Conservation (phyloP, 2,797 vertebrate species). For the Heliangelus exortis region DNA sequence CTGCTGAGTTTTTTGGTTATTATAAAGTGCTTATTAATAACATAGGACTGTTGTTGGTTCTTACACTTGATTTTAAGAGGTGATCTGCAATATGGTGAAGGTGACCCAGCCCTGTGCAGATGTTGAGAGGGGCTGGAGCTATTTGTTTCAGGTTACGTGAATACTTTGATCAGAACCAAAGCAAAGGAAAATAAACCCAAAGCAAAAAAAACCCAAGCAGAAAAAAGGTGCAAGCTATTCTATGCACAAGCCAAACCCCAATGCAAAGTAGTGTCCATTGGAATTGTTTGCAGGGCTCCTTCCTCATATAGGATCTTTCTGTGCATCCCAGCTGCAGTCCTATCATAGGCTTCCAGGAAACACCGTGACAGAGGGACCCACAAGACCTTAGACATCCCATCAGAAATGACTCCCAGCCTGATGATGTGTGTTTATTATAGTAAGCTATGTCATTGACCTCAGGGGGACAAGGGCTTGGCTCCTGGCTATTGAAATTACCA, state of each 20-base stretch:
- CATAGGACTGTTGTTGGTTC: background rate
- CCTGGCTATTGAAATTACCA: slow-evolving; percentile 29
- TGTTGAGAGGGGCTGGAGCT: background rate
- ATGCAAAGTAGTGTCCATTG: background rate
- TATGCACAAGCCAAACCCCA: background rate
- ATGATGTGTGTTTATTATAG: slow-evolving; percentile 44
- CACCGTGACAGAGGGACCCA: background rate
- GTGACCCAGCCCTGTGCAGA: background rate
- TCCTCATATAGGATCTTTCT: background rate
- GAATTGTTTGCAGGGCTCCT: background rate
- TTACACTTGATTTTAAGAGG: slow-evolving; percentile 3
- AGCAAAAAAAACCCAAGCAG: too few species aligned
- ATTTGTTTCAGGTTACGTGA: background rate
- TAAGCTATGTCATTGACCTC: slow-evolving; percentile 48
- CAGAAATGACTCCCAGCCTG: slow-evolving; percentile 7
- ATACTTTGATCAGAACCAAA: background rate
- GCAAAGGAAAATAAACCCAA: background rate
- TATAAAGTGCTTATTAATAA: slow-evolving; percentile 52
- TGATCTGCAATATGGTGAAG: background rate
- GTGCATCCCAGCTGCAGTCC: background rate
- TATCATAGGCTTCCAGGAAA: slow-evolving; percentile 23
- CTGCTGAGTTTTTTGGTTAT: slow-evolving; percentile 6
- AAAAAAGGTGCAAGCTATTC: background rate
- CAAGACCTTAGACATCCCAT: background rate
- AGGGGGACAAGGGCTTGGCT: slow-evolving; percentile 6